A percentile compares a stretch with the other conserved stretches of the same genome.
phyloP scores from a whole-genome alignment of 2,797 vertebrate genomes.

The Emys orbicularis region DNA sequence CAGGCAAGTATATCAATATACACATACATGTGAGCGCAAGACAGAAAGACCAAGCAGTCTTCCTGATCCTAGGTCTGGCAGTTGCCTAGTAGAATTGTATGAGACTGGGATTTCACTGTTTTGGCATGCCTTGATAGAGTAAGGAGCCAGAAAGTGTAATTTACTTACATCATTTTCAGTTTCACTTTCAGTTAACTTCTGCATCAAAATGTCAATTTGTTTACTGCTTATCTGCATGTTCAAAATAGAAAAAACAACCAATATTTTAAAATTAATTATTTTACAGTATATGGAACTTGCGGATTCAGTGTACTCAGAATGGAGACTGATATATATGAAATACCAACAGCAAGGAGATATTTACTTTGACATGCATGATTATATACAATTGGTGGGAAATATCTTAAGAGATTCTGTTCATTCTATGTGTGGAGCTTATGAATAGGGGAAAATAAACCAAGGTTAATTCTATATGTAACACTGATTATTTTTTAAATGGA shows the following conservation, averaged over 20 bases:
- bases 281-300: background rate
- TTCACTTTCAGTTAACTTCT: slow-evolving; percentile 83
- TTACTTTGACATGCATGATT: accelerated
- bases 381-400: background rate
- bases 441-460: background rate
- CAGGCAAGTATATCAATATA: background rate
- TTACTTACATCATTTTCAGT: slow-evolving; percentile 82
- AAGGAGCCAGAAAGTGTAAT: background rate
- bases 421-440: background rate
- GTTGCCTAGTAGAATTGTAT: background rate
- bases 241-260: background rate
- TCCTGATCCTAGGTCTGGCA: background rate
- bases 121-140: background rate
- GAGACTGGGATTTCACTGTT: accelerated
- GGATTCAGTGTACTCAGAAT: background rate
- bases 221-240: slow-evolving; percentile 76
- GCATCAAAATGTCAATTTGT: slow-evolving; percentile 76
- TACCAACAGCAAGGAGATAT: background rate
- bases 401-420: background rate
- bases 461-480: background rate
- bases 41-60: background rate
- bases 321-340: background rate
- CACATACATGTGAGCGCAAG: background rate
- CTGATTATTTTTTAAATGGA: background rate
- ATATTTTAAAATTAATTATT: background rate